These are phyloP conservation scores for Shargacucullia verbasci DNA, from an alignment of 2,888 invertebrate species.

Conservation along the genomic window DNA sequence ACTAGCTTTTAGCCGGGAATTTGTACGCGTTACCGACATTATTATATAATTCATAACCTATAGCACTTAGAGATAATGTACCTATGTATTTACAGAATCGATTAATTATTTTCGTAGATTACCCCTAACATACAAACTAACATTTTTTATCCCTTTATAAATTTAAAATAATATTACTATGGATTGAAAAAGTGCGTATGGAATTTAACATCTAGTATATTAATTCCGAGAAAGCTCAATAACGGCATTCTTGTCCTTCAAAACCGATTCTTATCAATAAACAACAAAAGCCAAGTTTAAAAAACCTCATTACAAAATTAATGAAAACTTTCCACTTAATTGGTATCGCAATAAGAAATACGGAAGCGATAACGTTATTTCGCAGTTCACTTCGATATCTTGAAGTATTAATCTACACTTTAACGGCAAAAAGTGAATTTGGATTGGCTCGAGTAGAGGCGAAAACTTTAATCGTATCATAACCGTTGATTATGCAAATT, in stretches of 20 bases:
- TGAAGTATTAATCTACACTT: conserved; percentile 46
- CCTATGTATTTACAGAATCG: too few relatives aligned
- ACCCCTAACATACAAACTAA: too few relatives aligned
- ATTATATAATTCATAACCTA: too few relatives aligned
- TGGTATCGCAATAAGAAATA: conserved; percentile 42
- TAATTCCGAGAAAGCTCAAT: conserved; percentile 5
- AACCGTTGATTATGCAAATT: conserved; percentile 73
- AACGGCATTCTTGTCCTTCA: conserved; percentile 7
- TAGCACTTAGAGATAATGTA: too few relatives aligned
- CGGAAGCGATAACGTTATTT: conserved; percentile 41
- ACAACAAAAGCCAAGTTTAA: conserved; percentile 15
- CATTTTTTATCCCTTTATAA: too few relatives aligned
- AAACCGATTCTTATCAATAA: conserved; percentile 14
- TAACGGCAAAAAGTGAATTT: conserved; percentile 54
- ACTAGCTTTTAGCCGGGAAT: too few relatives aligned
- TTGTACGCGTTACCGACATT: too few relatives aligned
- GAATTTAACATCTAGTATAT: neutral
- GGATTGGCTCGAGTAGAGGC: conserved; percentile 42
- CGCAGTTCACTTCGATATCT: conserved; percentile 40
- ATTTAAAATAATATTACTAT: too few relatives aligned
- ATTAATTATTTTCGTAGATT: too few relatives aligned
- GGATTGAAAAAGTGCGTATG: too few relatives aligned
- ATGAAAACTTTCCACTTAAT: conserved; percentile 42
- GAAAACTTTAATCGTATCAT: conserved; percentile 61
- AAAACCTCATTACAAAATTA: conserved; percentile 42